Evolutionary conservation across 2,113 vertebrate species (phyloP).

Genomic region (Pholis gunnellus): DNA sequence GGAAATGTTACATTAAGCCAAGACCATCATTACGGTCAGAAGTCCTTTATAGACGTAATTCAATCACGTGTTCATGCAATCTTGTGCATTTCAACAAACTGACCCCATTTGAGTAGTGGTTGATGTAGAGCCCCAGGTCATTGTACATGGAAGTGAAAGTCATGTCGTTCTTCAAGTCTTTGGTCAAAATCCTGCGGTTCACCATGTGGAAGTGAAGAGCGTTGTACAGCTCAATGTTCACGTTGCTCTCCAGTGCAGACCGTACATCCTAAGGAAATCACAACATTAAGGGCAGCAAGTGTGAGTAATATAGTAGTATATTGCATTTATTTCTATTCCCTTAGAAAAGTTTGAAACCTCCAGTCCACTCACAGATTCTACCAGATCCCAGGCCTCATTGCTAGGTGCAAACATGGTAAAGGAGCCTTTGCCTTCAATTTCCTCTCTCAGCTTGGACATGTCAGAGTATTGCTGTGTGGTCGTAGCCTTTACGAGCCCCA

Average conservation of each 20-base stretch:
- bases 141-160: conserved; percentile 90
- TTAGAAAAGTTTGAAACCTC: neutral
- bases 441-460: conserved; percentile 87
- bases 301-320: neutral
- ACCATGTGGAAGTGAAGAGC: conserved; percentile 94
- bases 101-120: conserved; percentile 97
- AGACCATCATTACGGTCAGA: neutral
- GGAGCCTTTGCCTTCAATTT: conserved; percentile 91
- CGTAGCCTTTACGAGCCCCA: conserved; percentile 89
- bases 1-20: neutral
- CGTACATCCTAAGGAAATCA: conserved; percentile 81
- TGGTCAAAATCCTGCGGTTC: conserved; percentile 91
- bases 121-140: conserved; percentile 88
- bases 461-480: conserved; percentile 89
- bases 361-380: conserved; percentile 86
- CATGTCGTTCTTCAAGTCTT: conserved; percentile 93
- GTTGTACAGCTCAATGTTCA: conserved; percentile 91
- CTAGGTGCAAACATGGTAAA: conserved; percentile 96
- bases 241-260: conserved; percentile 87
- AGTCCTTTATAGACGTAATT: neutral
- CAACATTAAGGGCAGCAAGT: neutral
- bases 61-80: neutral
- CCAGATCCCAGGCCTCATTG: conserved; percentile 92
- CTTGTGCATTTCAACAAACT: conserved; percentile 54
- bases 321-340: neutral